phyloP scores from a whole-genome alignment of 2,113 vertebrate species.

The Sinosuthora webbiana region DNA sequence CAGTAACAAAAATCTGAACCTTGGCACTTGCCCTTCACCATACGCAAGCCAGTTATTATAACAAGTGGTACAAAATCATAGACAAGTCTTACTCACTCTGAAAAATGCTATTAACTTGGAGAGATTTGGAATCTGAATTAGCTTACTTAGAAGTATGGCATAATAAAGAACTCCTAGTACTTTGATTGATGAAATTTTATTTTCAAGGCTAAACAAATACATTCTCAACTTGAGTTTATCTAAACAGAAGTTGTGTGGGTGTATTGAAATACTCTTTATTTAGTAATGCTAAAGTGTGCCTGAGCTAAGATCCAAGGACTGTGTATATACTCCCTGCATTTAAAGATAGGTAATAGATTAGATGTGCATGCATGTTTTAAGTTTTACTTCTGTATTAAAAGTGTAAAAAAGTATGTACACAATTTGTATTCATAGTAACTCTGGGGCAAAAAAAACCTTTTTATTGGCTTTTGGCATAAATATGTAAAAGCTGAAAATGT shows the following conservation, averaged over 20 bases:
- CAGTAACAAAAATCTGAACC: neutral
- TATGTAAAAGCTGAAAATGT: neutral
- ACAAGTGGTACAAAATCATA: neutral
- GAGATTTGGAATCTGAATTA: neutral
- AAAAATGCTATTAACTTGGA: neutral
- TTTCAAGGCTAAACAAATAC: neutral
- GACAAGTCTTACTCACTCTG: neutral
- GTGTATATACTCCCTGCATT: neutral
- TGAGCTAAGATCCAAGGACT: neutral
- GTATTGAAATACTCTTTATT: neutral
- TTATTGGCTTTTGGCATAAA: neutral
- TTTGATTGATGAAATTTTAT: neutral
- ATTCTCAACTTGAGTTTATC: neutral
- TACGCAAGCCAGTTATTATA: neutral
- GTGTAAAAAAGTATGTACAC: neutral
- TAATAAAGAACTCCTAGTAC: neutral
- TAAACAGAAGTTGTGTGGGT: neutral
- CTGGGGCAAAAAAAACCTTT: accelerated
- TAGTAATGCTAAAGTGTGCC: neutral
- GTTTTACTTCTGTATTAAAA: neutral
- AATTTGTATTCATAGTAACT: neutral
- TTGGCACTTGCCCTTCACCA: neutral
- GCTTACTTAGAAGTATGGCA: neutral
- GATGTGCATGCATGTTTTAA: neutral
- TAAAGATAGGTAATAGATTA: neutral